Evolutionary conservation across 37 sponge, comb jelly and placozoan species (phyloP).

Genomic region (Spongia lamella): DNA sequence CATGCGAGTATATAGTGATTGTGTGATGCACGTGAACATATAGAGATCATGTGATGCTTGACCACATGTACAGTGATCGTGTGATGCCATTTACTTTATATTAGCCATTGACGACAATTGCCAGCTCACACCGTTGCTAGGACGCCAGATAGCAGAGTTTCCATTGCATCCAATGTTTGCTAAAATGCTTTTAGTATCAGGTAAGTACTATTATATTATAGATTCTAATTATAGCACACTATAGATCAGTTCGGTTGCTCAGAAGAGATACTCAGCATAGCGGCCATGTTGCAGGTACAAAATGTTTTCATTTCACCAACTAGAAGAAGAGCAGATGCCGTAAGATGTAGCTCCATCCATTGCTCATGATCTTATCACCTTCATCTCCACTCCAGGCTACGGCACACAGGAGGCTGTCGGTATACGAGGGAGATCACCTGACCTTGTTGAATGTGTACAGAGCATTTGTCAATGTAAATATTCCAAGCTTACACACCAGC

Average conservation of each 20-base stretch:
- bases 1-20: too few relatives aligned
- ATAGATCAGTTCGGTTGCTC: constrained; percentile 84
- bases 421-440: constrained; percentile 90
- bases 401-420: constrained; percentile 67
- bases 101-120: constrained; percentile 77
- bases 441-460: constrained; percentile 91
- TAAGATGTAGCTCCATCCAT: constrained; percentile 23
- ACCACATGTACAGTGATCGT: neutral
- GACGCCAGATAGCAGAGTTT: constrained; percentile 88
- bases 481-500: too few relatives aligned
- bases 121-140: constrained; percentile 70
- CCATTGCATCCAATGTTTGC: constrained; percentile 92
- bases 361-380: neutral
- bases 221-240: neutral
- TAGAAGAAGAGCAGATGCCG: constrained; percentile 68
- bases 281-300: constrained; percentile 89
- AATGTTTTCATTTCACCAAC: constrained; percentile 73
- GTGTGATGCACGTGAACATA: too few relatives aligned
- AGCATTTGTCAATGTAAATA: constrained; percentile 70
- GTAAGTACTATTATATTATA: constrained; percentile 28
- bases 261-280: constrained; percentile 82
- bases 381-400: constrained; percentile 33
- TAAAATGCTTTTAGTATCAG: constrained; percentile 85
- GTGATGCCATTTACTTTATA: neutral
- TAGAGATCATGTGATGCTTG: neutral